Evolutionary conservation across 1,140 invertebrate species (phyloP).

Genomic region (Diachasma alloeum): DNA sequence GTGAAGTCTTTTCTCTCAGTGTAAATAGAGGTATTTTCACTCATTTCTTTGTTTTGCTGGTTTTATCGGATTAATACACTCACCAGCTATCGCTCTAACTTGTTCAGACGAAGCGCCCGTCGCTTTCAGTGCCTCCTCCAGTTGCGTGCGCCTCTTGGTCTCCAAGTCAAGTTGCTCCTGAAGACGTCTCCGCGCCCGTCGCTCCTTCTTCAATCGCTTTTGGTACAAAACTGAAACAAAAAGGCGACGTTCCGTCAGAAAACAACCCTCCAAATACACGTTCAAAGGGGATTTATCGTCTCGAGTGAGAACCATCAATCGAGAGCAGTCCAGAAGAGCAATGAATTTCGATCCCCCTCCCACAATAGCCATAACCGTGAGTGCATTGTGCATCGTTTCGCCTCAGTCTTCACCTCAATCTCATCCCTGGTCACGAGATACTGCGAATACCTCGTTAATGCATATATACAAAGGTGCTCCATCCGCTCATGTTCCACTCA

Average conservation of each 20-base stretch:
- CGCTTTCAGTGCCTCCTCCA: slow-evolving; percentile 82
- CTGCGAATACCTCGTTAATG: slow-evolving; percentile 15
- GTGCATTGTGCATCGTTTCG: slow-evolving; percentile 29
- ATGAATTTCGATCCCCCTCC: not conserved
- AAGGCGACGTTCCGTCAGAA: slow-evolving; percentile 36
- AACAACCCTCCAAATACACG: not conserved
- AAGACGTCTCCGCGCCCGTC: slow-evolving; percentile 79
- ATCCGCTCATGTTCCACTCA: slow-evolving; percentile 22
- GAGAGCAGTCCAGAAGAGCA: not conserved
- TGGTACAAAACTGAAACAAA: slow-evolving; percentile 82
- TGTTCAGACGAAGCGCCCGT: slow-evolving; percentile 79
- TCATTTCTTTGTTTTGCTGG: too few species aligned
- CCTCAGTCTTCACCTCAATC: slow-evolving; percentile 19
- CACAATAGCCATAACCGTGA: slow-evolving; percentile 18
- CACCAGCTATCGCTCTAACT: slow-evolving; percentile 80
- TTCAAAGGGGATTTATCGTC: not conserved
- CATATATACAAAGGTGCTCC: slow-evolving; percentile 8
- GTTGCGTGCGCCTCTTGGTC: slow-evolving; percentile 77
- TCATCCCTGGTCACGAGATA: slow-evolving; percentile 8
- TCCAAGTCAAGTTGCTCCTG: slow-evolving; percentile 86
- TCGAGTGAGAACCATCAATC: not conserved
- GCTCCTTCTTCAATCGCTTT: slow-evolving; percentile 86
- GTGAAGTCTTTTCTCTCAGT: too few species aligned
- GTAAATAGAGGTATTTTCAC: too few species aligned
- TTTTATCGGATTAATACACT: slow-evolving; percentile 36